Evolutionary conservation across 1,140 invertebrate genomes (phyloP).

Genomic region (Pseudomyrmex sp.): DNA sequence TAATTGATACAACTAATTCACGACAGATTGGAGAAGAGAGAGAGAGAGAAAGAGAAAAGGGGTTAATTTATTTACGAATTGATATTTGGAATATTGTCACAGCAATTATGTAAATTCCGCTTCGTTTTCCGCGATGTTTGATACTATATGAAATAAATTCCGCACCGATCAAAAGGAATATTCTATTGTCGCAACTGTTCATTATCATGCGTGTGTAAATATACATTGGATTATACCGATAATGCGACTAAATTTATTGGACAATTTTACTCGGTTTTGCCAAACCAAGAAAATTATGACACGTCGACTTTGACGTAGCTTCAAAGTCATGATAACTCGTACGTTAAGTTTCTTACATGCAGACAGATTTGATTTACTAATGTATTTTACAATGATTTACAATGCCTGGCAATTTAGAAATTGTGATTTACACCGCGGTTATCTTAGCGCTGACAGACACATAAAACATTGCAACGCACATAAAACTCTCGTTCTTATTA

Average conservation of each 20-base stretch:
- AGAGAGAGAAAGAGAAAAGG: not conserved
- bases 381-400: slow-evolving; percentile 15
- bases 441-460: slow-evolving; percentile 18
- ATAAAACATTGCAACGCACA: slow-evolving; percentile 47
- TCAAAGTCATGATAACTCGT: slow-evolving; percentile 48
- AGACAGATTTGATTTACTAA: slow-evolving; percentile 41
- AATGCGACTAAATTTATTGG: slow-evolving; percentile 22
- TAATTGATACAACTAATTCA: slow-evolving; percentile 53
- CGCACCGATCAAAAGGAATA: slow-evolving; percentile 49
- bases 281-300: not conserved
- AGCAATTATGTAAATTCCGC: slow-evolving; percentile 49
- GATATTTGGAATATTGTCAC: slow-evolving; percentile 46
- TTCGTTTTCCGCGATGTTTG: slow-evolving; percentile 26
- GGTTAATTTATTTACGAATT: slow-evolving; percentile 44
- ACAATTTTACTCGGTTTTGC: not conserved
- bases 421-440: slow-evolving; percentile 57
- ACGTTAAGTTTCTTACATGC: slow-evolving; percentile 32
- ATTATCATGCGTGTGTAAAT: slow-evolving; percentile 32
- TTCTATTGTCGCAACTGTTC: slow-evolving; percentile 31
- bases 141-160: slow-evolving; percentile 43
- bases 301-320: not conserved
- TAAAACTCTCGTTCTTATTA: not conserved
- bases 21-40: no score
- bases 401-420: slow-evolving; percentile 48
- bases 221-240: slow-evolving; percentile 12